Evolutionary conservation across 2,888 invertebrate genomes (phyloP).

Genomic region (Troides aeacus): DNA sequence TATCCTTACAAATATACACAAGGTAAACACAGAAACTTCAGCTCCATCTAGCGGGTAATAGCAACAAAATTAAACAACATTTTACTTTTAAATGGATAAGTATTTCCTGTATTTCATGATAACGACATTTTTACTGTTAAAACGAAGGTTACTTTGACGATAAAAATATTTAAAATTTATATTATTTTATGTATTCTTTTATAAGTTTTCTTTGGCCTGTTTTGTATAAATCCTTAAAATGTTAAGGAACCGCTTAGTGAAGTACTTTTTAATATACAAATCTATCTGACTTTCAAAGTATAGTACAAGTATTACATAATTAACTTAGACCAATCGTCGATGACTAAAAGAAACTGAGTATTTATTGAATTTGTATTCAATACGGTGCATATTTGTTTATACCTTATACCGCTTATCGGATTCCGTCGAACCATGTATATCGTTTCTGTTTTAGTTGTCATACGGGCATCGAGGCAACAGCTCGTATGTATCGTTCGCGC

Average conservation of each 20-base stretch:
- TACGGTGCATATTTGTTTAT: slow-evolving; percentile 66
- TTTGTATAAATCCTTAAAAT: too few species aligned
- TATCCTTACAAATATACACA: neutral
- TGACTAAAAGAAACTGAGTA: slow-evolving; percentile 38
- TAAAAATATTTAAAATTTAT: too few species aligned
- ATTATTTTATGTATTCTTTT: too few species aligned
- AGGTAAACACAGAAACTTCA: neutral
- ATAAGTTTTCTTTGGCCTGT: too few species aligned
- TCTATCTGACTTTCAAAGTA: too few species aligned
- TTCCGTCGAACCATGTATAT: slow-evolving; percentile 49
- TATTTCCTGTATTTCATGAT: too few species aligned
- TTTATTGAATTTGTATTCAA: slow-evolving; percentile 65
- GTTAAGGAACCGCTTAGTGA: too few species aligned
- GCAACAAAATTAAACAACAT: slow-evolving; percentile 1
- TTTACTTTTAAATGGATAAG: too few species aligned
- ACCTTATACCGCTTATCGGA: slow-evolving; percentile 76
- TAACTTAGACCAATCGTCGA: too few species aligned
- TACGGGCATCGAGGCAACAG: slow-evolving; percentile 66
- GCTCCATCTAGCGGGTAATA: slow-evolving; percentile 24
- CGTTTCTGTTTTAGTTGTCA: slow-evolving; percentile 68
- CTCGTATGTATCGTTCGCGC: slow-evolving; percentile 48
- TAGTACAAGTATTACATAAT: neutral
- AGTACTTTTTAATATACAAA: too few species aligned
- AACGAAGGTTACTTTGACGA: too few species aligned
- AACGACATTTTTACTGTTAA: too few species aligned